Evolutionary conservation across 2,888 invertebrate genomes (phyloP), one percentile per base, ranked within the genome.

Genomic region (Cataglyphis rosenhaueri): DNA sequence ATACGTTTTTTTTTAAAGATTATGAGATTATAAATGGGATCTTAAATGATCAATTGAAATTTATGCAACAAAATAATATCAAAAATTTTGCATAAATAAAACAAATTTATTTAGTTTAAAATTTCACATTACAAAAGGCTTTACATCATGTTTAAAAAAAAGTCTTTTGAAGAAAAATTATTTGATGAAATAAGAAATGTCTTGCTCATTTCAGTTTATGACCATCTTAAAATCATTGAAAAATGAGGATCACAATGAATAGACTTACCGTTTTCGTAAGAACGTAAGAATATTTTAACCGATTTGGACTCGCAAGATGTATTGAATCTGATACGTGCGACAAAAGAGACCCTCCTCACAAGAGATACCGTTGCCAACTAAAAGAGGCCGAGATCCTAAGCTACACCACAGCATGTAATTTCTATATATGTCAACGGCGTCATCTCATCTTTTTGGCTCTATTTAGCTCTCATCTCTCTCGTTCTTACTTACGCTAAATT

Each of bases 341-440:
- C 79, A 84, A 87, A 87, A n/a, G 52, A 52, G 8, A 52, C 90
- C 89, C 90, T 88, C 91, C 88, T 88, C 89, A 89, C 85, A 90
- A 92, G 92, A 92, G 92, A 92, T 90, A 92, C 92, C 92, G 92
- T 91, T 92, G 89, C 90, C 89, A 90, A 92, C 92, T 91, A 84
- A 86, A 84, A 74, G 66, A 68, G 29, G 6, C 76, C 52, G 68
- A 55, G 68, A n/a, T 29, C 75, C 66, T 82, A 85, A 85, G 79
- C 81, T 85, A 82, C 44, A 62, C 71, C 70, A 59, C 55, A 32
- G 64, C 44, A 32, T 59, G 57, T 41, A 32, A 18, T 21, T 18
- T 64, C 75, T 81, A 81, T 75, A 75, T 57, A 64, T 65, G 48
- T 55, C 74, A 75, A 76, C 52, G 55, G 64, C 61, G 62, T 81